phyloP scores from a whole-genome alignment of 2,797 vertebrate genomes.

The Hyperoplus immaculatus region DNA sequence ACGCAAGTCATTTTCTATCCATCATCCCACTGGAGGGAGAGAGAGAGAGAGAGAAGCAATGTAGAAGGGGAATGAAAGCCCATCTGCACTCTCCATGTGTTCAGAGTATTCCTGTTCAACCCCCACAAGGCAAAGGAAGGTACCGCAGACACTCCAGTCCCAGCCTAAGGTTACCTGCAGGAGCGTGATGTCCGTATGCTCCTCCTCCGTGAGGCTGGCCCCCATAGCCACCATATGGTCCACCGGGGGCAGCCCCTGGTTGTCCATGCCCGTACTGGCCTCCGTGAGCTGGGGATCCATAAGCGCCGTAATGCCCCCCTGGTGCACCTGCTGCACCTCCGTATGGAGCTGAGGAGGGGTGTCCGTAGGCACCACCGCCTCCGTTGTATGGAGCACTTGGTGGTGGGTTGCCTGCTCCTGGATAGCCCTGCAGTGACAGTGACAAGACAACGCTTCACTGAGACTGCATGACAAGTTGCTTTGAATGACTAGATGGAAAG shows the following conservation, averaged over 20 bases:
- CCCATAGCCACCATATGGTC: conserved; percentile 82
- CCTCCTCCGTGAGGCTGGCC: conserved; percentile 82
- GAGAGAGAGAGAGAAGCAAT: conserved; percentile 5
- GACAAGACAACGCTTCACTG: conserved; percentile 5
- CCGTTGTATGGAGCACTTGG: conserved; percentile 72
- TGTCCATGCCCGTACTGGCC: conserved; percentile 68
- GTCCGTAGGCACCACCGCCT: conserved; percentile 49
- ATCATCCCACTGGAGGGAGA: conserved; percentile 58
- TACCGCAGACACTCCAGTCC: not conserved
- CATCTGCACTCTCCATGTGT: conserved; percentile 39
- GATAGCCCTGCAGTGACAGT: conserved; percentile 74
- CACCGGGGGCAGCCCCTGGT: conserved; percentile 67
- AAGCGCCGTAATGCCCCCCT: conserved; percentile 65
- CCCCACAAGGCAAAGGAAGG: not conserved
- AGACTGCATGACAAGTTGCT: not conserved
- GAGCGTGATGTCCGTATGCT: conserved; percentile 82
- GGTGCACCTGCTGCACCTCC: conserved; percentile 53
- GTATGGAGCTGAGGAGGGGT: conserved; percentile 63
- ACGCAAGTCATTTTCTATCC: conserved; percentile 69
- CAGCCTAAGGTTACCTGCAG: conserved; percentile 76
- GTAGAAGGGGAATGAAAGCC: conserved; percentile 13
- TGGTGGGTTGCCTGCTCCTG: conserved; percentile 65
- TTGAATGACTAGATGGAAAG: no score
- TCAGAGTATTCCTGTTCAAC: conserved; percentile 13
- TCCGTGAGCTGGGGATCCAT: conserved; percentile 69